Evolutionary conservation across 2,797 vertebrate species (phyloP).

Genomic region (Sebastes kiyomatsui): DNA sequence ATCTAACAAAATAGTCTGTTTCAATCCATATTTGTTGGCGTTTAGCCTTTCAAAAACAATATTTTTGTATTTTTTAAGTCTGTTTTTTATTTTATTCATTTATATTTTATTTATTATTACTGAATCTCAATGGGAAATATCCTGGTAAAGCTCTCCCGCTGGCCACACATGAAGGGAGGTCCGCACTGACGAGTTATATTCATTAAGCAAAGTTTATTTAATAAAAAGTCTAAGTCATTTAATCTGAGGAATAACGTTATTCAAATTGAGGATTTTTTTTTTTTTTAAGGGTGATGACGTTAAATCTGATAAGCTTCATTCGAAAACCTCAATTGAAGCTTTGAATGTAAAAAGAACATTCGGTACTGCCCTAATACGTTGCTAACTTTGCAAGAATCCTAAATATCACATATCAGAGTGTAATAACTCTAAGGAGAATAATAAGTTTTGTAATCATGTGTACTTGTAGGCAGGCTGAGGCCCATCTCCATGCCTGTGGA

Average conservation of each 20-base stretch:
- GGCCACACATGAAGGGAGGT: background rate
- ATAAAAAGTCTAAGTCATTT: background rate
- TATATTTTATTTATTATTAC: background rate
- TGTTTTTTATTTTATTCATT: background rate
- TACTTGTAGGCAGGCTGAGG: slow-evolving; percentile 88
- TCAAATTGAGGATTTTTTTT: background rate
- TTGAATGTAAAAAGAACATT: background rate
- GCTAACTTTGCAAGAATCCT: background rate
- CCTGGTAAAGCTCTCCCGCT: background rate
- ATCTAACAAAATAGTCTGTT: too few relatives aligned
- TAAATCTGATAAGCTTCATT: background rate
- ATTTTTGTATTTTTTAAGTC: background rate
- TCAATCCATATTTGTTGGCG: too few relatives aligned
- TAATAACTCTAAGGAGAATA: background rate
- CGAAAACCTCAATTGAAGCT: background rate
- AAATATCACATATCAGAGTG: background rate
- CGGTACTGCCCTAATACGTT: background rate
- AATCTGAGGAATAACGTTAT: background rate
- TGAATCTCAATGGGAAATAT: too few relatives aligned
- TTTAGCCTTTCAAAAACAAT: background rate
- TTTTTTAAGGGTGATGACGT: background rate
- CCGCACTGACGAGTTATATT: background rate
- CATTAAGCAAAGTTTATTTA: background rate
- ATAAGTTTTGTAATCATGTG: slow-evolving; percentile 14
- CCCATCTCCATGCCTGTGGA: slow-evolving; percentile 99